Base-by-base conservation (phyloP, 2,113 vertebrate genomes). In the Shinisaurus crocodilurus region DNA sequence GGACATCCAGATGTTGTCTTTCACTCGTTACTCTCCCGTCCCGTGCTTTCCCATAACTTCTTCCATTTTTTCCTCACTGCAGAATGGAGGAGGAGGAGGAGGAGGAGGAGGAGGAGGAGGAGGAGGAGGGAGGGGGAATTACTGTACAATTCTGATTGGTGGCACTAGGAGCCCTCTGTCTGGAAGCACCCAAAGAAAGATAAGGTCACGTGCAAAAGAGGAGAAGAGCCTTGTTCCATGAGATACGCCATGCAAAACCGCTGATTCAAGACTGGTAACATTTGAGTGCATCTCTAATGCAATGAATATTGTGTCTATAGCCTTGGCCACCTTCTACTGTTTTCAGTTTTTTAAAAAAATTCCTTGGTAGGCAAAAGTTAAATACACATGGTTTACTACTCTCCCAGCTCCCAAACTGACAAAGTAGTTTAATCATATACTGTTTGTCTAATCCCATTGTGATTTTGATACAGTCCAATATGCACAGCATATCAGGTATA, bases 361-460 rank as follows among this genome's bases (percentile, higher is more conserved):
- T 54, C 20, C 20, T 77, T 27, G 15, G 13, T 76, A 77, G 43
- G 72, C 3, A 85, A 57, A 85, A 13, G 69, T 40, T 63, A 87
- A 13, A 60, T 43, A 75, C 43, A 81, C 34, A 50, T 50, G 34
- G 65, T 86, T 79, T 80, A 25, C 75, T 85, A 2, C 18, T 85
- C 48, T 80, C 27, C 45, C 48, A 37, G 23, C 45, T 54, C 43
- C 43, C 74, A 77, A 13, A 50, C 32, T 50, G 72, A 79, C 57
- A 67, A 54, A 79, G 29, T 57, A 70, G 74, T 85, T 85, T 65
- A 90, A 80, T 80, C 45, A 90, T 20, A 79, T 48, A 69, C 63
- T 50, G 54, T 70, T 80, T 86, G 63, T 86, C 45, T 90, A 80
- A 90, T 90, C 74, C 83, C 74, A 86, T 43, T 80, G 83, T 86